Evolutionary conservation across 2,113 vertebrate species (phyloP).

Genomic region (Chaetodon auriga): DNA sequence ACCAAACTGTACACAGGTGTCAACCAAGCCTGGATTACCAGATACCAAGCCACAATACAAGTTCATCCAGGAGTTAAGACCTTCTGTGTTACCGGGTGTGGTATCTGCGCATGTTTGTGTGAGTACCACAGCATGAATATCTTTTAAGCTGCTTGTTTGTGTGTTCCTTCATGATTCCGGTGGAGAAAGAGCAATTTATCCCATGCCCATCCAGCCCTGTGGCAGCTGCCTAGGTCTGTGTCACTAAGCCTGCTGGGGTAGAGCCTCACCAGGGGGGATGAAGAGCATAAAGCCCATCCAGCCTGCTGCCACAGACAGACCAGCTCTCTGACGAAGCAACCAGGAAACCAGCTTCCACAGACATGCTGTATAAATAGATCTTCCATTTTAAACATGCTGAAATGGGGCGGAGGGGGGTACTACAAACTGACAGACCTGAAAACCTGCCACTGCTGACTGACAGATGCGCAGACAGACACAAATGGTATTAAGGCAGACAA

Average conservation of each 20-base stretch:
- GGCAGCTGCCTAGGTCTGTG: conserved; percentile 63
- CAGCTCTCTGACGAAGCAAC: conserved; percentile 56
- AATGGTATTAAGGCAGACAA: conserved; percentile 1
- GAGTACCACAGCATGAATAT: background rate
- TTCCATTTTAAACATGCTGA: conserved; percentile 50
- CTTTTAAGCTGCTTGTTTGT: conserved; percentile 24
- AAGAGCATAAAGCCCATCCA: conserved; percentile 76
- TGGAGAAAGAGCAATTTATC: conserved; percentile 57
- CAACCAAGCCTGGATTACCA: conserved; percentile 10
- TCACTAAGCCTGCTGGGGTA: conserved; percentile 77
- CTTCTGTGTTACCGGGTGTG: conserved; percentile 25
- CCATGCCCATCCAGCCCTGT: conserved; percentile 46
- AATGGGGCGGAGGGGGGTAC: conserved; percentile 7
- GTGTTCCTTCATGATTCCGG: conserved; percentile 50
- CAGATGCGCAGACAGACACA: background rate
- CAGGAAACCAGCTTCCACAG: conserved; percentile 52
- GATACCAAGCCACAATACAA: conserved; percentile 14
- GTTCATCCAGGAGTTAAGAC: conserved; percentile 24
- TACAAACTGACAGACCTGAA: conserved; percentile 31
- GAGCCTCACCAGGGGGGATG: conserved; percentile 71
- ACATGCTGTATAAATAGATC: conserved; percentile 65
- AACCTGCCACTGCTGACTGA: conserved; percentile 31
- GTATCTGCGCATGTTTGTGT: background rate
- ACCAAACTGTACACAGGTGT: conserved; percentile 10
- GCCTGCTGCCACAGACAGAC: conserved; percentile 71